Conservation (phyloP, 2,797 vertebrate species). For the Anniella stebbinsi region DNA sequence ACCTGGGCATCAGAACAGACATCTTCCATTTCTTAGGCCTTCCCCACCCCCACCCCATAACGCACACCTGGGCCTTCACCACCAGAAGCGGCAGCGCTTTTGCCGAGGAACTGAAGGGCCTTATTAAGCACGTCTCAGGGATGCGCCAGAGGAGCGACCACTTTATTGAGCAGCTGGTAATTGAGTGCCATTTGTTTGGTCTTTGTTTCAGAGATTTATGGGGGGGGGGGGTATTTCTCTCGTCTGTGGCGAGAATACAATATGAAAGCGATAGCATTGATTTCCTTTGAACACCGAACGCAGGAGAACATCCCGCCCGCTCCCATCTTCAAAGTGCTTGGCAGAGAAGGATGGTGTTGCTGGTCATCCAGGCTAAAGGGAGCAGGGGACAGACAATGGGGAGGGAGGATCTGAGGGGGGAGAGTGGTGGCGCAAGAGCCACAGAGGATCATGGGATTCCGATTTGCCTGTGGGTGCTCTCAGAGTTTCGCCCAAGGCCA, state of each 20-base stretch:
- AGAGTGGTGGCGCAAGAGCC: no score
- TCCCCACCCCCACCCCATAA: no score
- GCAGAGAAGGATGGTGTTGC: neutral
- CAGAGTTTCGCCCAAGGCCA: no score
- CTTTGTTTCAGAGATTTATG: neutral
- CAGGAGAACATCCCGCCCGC: neutral
- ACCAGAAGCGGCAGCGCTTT: neutral
- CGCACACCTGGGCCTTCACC: neutral
- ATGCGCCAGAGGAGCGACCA: neutral
- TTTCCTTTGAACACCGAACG: neutral
- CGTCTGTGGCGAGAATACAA: neutral
- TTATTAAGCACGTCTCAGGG: neutral
- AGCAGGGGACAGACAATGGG: neutral
- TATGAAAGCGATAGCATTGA: constrained; percentile 5
- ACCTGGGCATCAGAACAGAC: neutral
- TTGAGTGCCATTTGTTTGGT: neutral
- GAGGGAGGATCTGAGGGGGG: neutral
- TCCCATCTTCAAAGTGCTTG: neutral
- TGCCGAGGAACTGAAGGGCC: neutral
- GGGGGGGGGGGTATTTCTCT: constrained; percentile 5
- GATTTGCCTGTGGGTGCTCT: no score
- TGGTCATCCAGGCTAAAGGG: neutral
- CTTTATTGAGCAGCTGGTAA: constrained; percentile 21
- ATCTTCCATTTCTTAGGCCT: neutral
- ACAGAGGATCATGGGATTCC: no score